These are phyloP conservation scores for Spisula solida DNA, from an alignment of 2,888 invertebrate species.

Conservation along the genomic window DNA sequence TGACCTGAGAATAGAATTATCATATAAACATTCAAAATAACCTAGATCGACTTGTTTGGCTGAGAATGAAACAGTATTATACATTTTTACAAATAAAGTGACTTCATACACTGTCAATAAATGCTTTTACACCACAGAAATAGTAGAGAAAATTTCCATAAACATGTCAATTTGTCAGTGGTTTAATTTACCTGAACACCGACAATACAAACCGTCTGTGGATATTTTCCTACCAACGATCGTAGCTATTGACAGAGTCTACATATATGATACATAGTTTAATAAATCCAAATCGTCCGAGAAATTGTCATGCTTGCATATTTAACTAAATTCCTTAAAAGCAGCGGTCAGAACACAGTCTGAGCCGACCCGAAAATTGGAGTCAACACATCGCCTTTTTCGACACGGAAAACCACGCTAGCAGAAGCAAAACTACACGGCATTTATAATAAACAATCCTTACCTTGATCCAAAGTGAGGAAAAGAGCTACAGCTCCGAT, in stretches of 20 bases:
- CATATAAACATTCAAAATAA: not conserved
- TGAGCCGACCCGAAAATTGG: not conserved
- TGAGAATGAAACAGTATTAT: not conserved
- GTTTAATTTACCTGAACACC: conserved; percentile 15
- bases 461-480: conserved; percentile 74
- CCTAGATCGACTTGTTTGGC: not conserved
- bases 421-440: not conserved
- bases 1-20: not conserved
- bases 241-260: too few relatives aligned
- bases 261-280: too few relatives aligned
- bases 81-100: not conserved
- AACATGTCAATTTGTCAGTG: not conserved
- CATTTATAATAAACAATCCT: conserved; percentile 6
- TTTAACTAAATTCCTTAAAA: too few relatives aligned
- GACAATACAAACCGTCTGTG: not conserved
- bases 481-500: conserved; percentile 70
- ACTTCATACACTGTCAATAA: not conserved
- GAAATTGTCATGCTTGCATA: too few relatives aligned
- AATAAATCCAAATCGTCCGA: too few relatives aligned
- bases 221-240: not conserved
- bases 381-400: not conserved
- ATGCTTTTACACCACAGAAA: not conserved
- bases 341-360: too few relatives aligned
- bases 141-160: not conserved
- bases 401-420: not conserved